Conservation (phyloP, 2,797 vertebrate genomes). For the Crypturellus tataupa region DNA sequence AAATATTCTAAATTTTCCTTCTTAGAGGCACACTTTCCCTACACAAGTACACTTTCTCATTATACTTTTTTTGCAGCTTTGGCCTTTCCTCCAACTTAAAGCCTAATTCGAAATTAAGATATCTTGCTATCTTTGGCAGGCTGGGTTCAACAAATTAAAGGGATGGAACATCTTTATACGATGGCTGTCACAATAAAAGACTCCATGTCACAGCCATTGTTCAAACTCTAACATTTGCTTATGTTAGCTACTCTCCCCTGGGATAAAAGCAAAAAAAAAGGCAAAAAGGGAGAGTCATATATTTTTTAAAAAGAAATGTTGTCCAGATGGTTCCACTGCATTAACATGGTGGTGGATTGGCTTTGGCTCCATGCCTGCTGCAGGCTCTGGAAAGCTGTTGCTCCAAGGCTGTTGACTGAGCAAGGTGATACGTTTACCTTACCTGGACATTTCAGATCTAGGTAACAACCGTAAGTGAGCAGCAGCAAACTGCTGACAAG, state of each 20-base stretch:
- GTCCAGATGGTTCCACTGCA: not conserved
- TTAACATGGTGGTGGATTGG: not conserved
- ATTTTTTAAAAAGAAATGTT: not conserved
- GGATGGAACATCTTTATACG: not conserved
- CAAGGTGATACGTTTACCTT: not conserved
- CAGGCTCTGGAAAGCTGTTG: not conserved
- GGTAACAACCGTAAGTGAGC: not conserved
- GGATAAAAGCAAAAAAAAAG: not conserved
- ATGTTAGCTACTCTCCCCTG: not conserved
- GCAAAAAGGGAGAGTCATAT: not conserved
- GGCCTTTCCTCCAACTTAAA: not conserved
- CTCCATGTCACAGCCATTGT: not conserved
- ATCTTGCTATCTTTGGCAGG: not conserved
- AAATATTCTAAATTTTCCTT: not conserved
- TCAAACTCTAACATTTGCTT: not conserved
- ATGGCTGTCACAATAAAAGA: not conserved
- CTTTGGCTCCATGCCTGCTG: not conserved
- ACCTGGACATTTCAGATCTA: not conserved
- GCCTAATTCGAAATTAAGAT: not conserved
- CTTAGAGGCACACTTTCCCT: not conserved
- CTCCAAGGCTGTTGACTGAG: not conserved
- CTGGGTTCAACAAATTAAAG: not conserved
- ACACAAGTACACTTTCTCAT: not conserved
- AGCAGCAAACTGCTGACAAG: not conserved
- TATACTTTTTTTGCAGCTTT: not conserved